Evolutionary conservation across 2,888 invertebrate genomes (phyloP).

Genomic region (Caradrina kadenii): DNA sequence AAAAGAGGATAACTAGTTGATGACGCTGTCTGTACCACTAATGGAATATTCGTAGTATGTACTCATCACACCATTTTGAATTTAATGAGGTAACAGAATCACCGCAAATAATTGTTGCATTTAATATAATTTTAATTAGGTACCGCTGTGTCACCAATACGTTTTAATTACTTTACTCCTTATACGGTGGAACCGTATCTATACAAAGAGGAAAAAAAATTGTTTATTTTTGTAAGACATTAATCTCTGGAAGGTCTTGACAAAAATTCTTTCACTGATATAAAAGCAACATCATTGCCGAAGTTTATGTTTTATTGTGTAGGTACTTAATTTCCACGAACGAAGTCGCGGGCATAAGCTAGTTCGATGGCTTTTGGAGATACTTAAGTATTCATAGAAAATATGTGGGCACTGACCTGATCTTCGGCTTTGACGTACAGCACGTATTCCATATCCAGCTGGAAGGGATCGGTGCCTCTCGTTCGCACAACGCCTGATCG

Average conservation of each 20-base stretch:
- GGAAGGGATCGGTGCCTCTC: constrained; percentile 97
- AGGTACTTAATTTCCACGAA: too few relatives aligned
- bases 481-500: constrained; percentile 98
- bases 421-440: constrained; percentile 99
- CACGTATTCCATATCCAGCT: constrained; percentile 98
- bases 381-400: constrained; percentile 16
- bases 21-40: too few relatives aligned
- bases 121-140: constrained; percentile 14
- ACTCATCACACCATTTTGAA: constrained; percentile 12
- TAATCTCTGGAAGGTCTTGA: too few relatives aligned
- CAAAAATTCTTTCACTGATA: too few relatives aligned
- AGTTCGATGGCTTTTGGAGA: background rate
- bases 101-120: constrained; percentile 23
- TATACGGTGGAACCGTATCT: background rate
- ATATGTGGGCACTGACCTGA: constrained; percentile 87
- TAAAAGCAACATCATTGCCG: too few relatives aligned
- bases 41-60: background rate
- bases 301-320: too few relatives aligned
- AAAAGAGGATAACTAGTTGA: too few relatives aligned
- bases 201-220: too few relatives aligned
- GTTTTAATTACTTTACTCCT: constrained; percentile 28
- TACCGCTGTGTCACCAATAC: constrained; percentile 15
- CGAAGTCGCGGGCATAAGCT: background rate
- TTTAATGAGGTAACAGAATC: constrained; percentile 22
- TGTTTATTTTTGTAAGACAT: too few relatives aligned